Evolutionary conservation across 2,797 vertebrate species (phyloP).

Genomic region (Ceyx erithaca): DNA sequence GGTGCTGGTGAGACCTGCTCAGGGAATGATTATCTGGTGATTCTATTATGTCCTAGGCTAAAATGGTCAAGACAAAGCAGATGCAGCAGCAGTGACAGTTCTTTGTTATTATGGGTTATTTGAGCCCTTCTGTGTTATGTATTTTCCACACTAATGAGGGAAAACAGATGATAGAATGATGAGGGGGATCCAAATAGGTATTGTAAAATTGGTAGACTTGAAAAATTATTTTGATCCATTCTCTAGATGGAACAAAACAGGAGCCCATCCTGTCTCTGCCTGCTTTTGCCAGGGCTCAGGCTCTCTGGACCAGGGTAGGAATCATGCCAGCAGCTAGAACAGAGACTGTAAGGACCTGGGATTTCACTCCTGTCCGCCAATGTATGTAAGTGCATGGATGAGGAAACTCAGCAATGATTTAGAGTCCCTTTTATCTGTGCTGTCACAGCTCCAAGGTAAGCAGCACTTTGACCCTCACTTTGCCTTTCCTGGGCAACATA

Average conservation of each 20-base stretch:
- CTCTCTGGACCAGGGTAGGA: background rate
- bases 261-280: background rate
- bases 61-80: background rate
- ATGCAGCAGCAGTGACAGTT: background rate
- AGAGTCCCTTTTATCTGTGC: background rate
- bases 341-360: background rate
- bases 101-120: no score
- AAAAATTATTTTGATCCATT: background rate
- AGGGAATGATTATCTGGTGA: background rate
- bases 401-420: background rate
- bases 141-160: background rate
- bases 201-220: background rate
- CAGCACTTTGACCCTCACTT: background rate
- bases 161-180: background rate
- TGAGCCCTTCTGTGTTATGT: background rate
- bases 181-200: background rate
- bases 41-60: background rate
- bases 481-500: background rate
- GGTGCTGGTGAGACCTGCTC: background rate
- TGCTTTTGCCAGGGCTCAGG: background rate
- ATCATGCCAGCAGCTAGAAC: background rate
- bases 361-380: background rate
- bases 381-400: fast-evolving
- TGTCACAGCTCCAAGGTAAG: background rate
- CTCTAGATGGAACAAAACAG: background rate